Conservation (phyloP, 2,888 invertebrate genomes). For the Octonoba sinensis region DNA sequence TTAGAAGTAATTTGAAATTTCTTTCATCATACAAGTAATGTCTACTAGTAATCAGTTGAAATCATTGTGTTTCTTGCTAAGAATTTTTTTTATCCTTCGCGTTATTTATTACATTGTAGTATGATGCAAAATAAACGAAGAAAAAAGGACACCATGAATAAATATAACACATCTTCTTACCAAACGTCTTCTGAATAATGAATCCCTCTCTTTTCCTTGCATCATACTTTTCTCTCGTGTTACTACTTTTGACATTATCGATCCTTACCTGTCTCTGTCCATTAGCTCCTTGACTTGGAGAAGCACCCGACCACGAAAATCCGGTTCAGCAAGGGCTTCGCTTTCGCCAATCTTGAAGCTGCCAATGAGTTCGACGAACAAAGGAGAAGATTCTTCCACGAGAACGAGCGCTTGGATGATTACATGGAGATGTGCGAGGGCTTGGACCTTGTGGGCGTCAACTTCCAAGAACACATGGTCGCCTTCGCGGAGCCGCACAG, state of each 20-base stretch:
- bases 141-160: too few species aligned
- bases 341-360: slow-evolving; percentile 83
- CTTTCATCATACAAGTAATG: too few species aligned
- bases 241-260: too few species aligned
- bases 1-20: too few species aligned
- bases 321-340: slow-evolving; percentile 83
- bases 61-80: too few species aligned
- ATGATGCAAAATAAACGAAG: too few species aligned
- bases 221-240: too few species aligned
- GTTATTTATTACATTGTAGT: too few species aligned
- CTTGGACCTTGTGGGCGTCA: slow-evolving; percentile 78
- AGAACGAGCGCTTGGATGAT: slow-evolving; percentile 84
- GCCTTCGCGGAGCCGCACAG: slow-evolving; percentile 73
- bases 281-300: slow-evolving; percentile 71
- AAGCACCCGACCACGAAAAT: slow-evolving; percentile 83
- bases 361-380: slow-evolving; percentile 86
- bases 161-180: not conserved
- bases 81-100: too few species aligned
- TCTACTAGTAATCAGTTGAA: too few species aligned
- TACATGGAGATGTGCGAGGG: slow-evolving; percentile 89
- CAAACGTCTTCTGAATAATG: not conserved
- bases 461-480: slow-evolving; percentile 73
- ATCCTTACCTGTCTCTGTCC: too few species aligned
- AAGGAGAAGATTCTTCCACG: slow-evolving; percentile 82
- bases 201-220: too few species aligned